Evolutionary conservation across 2,113 vertebrate species (phyloP).

Genomic region (Sturnus vulgaris): DNA sequence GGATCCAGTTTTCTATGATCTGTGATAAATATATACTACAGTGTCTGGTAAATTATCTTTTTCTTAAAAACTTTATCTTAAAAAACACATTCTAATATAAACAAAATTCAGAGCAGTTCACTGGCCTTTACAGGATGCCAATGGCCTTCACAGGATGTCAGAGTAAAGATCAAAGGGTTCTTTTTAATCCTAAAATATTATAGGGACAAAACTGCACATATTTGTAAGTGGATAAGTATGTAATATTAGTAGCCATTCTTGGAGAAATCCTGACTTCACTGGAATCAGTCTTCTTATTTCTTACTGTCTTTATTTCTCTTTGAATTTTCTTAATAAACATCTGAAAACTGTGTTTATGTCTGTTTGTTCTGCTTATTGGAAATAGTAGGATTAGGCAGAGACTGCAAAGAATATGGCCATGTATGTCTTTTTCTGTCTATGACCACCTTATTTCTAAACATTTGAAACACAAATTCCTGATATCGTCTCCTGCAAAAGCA

Average conservation of each 20-base stretch:
- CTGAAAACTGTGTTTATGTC: neutral
- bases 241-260: neutral
- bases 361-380: neutral
- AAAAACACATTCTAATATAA: neutral
- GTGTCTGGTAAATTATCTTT: neutral
- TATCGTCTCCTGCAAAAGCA: neutral
- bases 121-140: neutral
- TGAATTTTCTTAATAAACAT: neutral
- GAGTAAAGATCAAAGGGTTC: neutral
- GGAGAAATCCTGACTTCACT: neutral
- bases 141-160: neutral
- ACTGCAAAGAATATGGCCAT: neutral
- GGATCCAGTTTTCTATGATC: neutral
- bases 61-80: neutral
- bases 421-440: neutral
- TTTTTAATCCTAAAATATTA: neutral
- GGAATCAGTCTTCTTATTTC: neutral
- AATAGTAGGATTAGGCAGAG: neutral
- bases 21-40: neutral
- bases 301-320: neutral
- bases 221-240: neutral
- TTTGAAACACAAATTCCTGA: neutral
- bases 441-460: neutral
- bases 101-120: neutral
- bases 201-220: neutral